Evolutionary conservation across 2,113 vertebrate genomes (phyloP), one percentile per base, ranked within the genome.

Genomic region (Etheostoma spectabile): DNA sequence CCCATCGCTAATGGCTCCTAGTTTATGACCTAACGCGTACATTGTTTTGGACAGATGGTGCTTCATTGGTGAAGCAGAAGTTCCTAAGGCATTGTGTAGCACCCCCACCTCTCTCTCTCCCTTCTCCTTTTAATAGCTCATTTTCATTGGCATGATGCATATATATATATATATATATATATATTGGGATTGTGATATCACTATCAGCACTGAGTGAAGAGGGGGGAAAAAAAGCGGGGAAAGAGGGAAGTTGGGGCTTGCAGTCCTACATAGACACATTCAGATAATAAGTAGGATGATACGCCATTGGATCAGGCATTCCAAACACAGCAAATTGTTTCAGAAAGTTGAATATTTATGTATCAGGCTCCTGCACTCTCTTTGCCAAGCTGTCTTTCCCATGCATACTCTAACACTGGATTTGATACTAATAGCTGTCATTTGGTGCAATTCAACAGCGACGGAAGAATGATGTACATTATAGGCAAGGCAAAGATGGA

Each of bases 341-440:
- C 63, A 74, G 49, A 86, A 88, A 88, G 74, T 57, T 82, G 67
- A 79, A 83, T 83, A 84, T 88, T 88, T 91, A 85, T 83, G 56
- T 85, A 75, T 82, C 78, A 68, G 49, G 55, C 67, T 85, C 65
- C 61, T 15, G 16, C 84, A 48, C 55, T 72, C 69, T 69, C 49
- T 69, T 79, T 84, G 68, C 72, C 64, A 67, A 69, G 83, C 80
- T 89, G 72, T 85, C 81, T 77, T 67, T 79, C 72, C 3, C 6
- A 51, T 78, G 80, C 86, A 84, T 71, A 87, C 80, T 79, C 83
- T 51, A 77, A 83, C 81, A 80, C 79, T 70, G 84, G 91, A 90
- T 97, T 96, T 97, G 95, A 97, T 95, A 95, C 96, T 97, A 98
- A 98, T 97, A 96, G 96, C 95, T 95, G 95, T 96, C 95, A 97